phyloP scores from a whole-genome alignment of 1,140 invertebrate genomes.

The Drosophila littoralis region DNA sequence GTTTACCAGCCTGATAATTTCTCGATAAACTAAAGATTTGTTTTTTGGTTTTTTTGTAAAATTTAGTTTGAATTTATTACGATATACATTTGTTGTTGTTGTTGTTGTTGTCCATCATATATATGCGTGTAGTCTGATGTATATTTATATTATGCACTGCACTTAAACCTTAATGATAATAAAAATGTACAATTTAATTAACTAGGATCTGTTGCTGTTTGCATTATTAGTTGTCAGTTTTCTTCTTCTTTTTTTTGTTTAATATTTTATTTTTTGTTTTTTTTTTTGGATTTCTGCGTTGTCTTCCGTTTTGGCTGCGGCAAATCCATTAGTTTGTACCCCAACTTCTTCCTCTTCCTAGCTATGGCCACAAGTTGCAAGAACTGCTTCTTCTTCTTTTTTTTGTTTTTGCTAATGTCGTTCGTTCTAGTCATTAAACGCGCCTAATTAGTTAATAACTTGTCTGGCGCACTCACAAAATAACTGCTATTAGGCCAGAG shows the following conservation, averaged over 20 bases:
- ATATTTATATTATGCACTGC: constrained; percentile 50
- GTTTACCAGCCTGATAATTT: not conserved
- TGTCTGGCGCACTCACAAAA: constrained; percentile 48
- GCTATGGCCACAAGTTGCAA: constrained; percentile 33
- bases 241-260: constrained; percentile 14
- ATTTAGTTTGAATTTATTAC: constrained; percentile 81
- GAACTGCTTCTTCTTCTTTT: constrained; percentile 5
- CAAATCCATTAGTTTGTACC: not conserved
- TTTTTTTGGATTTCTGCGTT: constrained; percentile 46
- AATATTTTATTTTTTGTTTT: constrained; percentile 27
- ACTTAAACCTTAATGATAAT: constrained; percentile 75
- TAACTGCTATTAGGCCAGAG: constrained; percentile 63
- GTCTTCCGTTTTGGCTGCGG: constrained; percentile 34
- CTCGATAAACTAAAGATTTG: not conserved
- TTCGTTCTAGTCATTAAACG: constrained; percentile 35
- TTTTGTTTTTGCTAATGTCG: not conserved
- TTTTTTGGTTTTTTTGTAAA: constrained; percentile 60
- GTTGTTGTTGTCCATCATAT: constrained; percentile 48
- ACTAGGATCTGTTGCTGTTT: constrained; percentile 72
- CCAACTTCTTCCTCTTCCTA: constrained; percentile 12
- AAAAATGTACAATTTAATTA: constrained; percentile 82
- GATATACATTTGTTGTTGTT: constrained; percentile 75
- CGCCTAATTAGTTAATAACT: constrained; percentile 51
- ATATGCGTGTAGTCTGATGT: constrained; percentile 37
- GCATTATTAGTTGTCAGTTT: constrained; percentile 35